Evolutionary conservation across 2,797 vertebrate genomes (phyloP).

Genomic region (Mycteria americana): DNA sequence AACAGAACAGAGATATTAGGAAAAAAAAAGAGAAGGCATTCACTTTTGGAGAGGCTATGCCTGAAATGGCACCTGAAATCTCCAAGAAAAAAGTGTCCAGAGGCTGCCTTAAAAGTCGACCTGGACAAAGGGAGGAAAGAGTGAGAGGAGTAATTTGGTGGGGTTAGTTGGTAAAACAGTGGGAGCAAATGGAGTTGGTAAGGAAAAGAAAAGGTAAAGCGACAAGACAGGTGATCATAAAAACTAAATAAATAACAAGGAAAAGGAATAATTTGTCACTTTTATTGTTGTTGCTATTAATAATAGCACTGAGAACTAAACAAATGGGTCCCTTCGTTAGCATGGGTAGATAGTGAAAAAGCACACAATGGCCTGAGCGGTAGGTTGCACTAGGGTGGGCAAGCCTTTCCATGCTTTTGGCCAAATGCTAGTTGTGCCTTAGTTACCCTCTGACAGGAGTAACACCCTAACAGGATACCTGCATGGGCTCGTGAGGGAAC

Average conservation of each 20-base stretch:
- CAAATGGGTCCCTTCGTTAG: background rate
- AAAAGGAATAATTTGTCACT: background rate
- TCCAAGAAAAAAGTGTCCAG: background rate
- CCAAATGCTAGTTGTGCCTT: background rate
- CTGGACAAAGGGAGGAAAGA: background rate
- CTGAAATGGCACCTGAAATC: background rate
- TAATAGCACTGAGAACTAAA: background rate
- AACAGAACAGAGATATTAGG: background rate
- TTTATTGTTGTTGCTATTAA: background rate
- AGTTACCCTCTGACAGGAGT: fast-evolving
- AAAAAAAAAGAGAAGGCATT: background rate
- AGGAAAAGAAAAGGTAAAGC: background rate
- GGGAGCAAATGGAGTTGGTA: background rate
- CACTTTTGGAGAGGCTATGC: background rate
- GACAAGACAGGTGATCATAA: background rate
- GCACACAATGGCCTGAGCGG: background rate
- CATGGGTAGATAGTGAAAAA: background rate
- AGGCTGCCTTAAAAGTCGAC: background rate
- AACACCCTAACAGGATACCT: background rate
- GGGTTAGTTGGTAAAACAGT: background rate
- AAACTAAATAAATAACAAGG: background rate
- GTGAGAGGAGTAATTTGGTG: background rate
- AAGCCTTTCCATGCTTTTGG: background rate
- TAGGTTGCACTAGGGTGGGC: background rate
- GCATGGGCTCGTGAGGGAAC: background rate